Percentiles rank a stretch among this genome's conserved stretches.
Conservation (phyloP, 2,113 vertebrate species). For the Brachyhypopomus occidentalis region DNA sequence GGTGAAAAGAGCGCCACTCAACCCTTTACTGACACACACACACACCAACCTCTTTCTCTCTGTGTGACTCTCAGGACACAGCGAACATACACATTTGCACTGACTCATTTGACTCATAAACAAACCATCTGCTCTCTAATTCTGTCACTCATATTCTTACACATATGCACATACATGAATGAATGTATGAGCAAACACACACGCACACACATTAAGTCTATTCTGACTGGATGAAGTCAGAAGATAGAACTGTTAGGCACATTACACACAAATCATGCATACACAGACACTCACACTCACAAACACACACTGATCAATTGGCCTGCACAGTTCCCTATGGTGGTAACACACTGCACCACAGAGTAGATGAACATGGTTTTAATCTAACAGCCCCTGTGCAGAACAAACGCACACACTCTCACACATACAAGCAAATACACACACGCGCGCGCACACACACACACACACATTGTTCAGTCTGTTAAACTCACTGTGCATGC, state of each 20-base stretch:
- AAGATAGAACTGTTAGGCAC: too few relatives aligned
- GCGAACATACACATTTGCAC: too few relatives aligned
- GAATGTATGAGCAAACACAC: too few relatives aligned
- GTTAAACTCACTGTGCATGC: constrained; percentile 42
- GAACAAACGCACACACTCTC: constrained; percentile 20
- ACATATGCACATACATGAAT: constrained; percentile 1
- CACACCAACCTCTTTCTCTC: not conserved
- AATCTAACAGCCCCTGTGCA: constrained; percentile 59
- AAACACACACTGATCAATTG: constrained; percentile 37
- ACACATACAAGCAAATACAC: constrained; percentile 32
- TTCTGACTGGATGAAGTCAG: too few relatives aligned
- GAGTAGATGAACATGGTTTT: constrained; percentile 52
- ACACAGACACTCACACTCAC: constrained; percentile 39
- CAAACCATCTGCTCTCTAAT: not conserved
- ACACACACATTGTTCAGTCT: constrained; percentile 3
- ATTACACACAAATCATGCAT: constrained; percentile 1
- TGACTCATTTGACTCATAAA: too few relatives aligned
- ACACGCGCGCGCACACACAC: constrained; percentile 20
- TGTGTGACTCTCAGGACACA: not conserved
- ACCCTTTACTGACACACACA: constrained; percentile 51
- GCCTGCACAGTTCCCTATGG: constrained; percentile 58
- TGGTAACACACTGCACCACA: constrained; percentile 59
- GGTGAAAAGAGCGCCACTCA: constrained; percentile 77
- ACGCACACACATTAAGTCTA: too few relatives aligned
- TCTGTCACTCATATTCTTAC: constrained; percentile 30